Base-by-base conservation (phyloP, 2,113 vertebrate species). In the Rana temporaria region DNA sequence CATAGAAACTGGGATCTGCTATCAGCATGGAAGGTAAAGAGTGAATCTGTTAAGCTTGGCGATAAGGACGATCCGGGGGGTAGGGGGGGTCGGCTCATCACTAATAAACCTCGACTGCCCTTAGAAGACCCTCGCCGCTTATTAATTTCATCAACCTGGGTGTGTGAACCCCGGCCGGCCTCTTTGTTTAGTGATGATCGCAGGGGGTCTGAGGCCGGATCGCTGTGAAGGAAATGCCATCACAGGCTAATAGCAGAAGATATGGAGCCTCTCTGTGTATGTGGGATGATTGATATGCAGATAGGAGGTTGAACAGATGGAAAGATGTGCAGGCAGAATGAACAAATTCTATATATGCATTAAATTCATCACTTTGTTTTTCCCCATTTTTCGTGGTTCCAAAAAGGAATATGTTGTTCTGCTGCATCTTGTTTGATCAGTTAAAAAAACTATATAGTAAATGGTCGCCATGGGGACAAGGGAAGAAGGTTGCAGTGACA, bases 1-100 rank as follows among this genome's bases (percentile, higher is more conserved):
- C 86, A 92, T 92, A 80, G 88, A 88, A 90, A 90, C 88, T 79
- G 84, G 87, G 86, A 88, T 90, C 86, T 89, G 81, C 9, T 84
- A 87, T 86, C 82, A 84, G 88, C 86, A 85, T 87, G 88, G 90
- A 89, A 91, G 85, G 82, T 65, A 76, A 85, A 85, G 22, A 53
- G 88, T 86, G 85, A 89, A 87, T 90, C 88, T 62, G 38, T 83
- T 87, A 85, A 86, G 85, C 69, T 88, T 79, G 68, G 83, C 81
- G 86, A 86, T 68, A 88, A 72, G 85, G 59, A 42, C 75, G 84
- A 88, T 90, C 75, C 64, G 85, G 88, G 89, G 83, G 84, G 77
- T 77, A 48, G 53, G 85, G 88, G 89, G 83, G 84, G 77, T 77
- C 53, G 53, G 86, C 83, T 88, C 77, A 84, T 26, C 68, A 67